Base-by-base conservation (phyloP, 2,888 invertebrate species). In the Asteroscopus sphinx region DNA sequence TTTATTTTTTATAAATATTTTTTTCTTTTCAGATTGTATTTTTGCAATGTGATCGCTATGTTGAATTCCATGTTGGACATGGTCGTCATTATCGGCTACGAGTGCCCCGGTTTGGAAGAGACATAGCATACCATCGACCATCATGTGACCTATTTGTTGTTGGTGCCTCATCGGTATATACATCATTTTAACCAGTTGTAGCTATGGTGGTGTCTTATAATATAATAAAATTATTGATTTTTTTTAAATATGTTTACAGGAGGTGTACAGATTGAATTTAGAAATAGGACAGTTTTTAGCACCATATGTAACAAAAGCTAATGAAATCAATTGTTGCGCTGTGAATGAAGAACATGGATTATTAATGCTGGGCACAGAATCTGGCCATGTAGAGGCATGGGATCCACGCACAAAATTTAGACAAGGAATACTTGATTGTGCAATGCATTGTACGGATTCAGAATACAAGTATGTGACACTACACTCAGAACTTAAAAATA, bases 361-460 rank as follows among this genome's bases (percentile, higher is more conserved):
- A 45, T 91, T 99, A 15, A 92, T 97, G 46, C 96, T 97, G 77
- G 99, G 99, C 8, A 98, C 98, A 9, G 96, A 96, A 77, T 97
- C 98, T 85, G 99, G 99, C 0, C 96, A 96, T 76, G 96, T 99
- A 0, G 99, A 99, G 88, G 99, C 99, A 3, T 99, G 99, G 99
- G 99, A 99, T 93, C 98, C 99, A 8, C 95, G 99, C 58, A 95
- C 95, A 2, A 96, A 97, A 76, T 95, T 95, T 26, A 95, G 96
- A 83, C 98, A 97, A 69, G 98, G 97, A 6, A 95, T 96, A 13
- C 90, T 99, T 16, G 99, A 99, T 89, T 98, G 98, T 86, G 98
- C 98, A 1, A 84, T 95, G 63, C 95, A 95, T 79, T 92, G 95
- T 74, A 93, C 95, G 21, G 92, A 94, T 63, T 86, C 94, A 12